Base-by-base conservation (phyloP, 2,113 vertebrate species). In the Hypocryptadius cinnamomeus region DNA sequence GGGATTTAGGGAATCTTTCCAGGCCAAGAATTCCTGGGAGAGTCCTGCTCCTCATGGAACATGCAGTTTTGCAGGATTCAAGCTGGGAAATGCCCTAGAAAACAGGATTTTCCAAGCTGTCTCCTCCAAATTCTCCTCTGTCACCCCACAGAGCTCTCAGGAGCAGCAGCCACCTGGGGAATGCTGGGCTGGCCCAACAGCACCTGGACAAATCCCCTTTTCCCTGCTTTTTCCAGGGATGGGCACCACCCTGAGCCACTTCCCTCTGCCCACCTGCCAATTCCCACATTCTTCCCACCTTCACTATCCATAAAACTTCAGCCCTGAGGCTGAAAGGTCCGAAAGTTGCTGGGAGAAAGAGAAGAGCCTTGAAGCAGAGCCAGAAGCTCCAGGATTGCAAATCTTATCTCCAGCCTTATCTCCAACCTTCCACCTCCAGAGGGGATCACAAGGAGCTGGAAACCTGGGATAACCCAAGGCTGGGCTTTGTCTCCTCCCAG, bases 11-110 rank as follows among this genome's bases (percentile, higher is more conserved):
- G 18, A 59, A 44, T 5, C 1, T 27, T 65, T 57, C 42, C 25
- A 76, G 5, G 53, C 12, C 35, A 24, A 72, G 50, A n/a, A 53
- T 37, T 65, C 15, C 7, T 20, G 1, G 6, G 45, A 6, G 25
- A 59, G 44, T 8, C 35, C 42, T 1, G 7, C 18, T 65, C 48
- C 71, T 66, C 59, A 25, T 0, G 1, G 68, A 54, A 17, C 3
- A 3, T 10, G 24, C 1, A 22, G 22, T 13, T 93, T 25, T 33
- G 50, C 30, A 61, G 56, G 65, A 90, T 9, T 11, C 61, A 45
- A 85, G 83, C 56, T 56, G 60, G 48, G 66, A 57, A n/a, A 56
- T 25, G 31, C 56, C 18, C 56, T 40, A 44, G 31, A 85, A 63
- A 72, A 74, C 2, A 37, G 30, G 15, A 93, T 40, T 53, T 60